These are phyloP conservation scores for Graphium colonna DNA, from an alignment of 2,888 invertebrate genomes.

Conservation along the genomic window DNA sequence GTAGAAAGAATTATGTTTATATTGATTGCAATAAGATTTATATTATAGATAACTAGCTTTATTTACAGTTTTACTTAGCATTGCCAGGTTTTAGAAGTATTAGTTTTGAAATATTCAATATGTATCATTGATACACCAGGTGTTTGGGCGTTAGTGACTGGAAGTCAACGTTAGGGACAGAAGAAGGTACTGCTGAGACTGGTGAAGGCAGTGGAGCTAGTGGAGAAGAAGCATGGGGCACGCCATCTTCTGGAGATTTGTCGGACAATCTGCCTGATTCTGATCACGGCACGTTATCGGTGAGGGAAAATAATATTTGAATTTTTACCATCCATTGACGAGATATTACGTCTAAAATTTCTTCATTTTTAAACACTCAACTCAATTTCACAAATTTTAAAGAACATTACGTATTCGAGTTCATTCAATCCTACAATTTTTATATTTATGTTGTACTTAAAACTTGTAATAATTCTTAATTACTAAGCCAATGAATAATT, in stretches of 20 bases:
- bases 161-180: slow-evolving; percentile 74
- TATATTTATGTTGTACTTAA: too few relatives aligned
- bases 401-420: too few relatives aligned
- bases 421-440: too few relatives aligned
- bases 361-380: too few relatives aligned
- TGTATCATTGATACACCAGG: slow-evolving; percentile 34
- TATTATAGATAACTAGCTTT: background rate
- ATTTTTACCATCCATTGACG: too few relatives aligned
- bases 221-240: slow-evolving; percentile 94
- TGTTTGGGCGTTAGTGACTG: slow-evolving; percentile 80
- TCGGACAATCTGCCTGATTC: slow-evolving; percentile 87
- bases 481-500: too few relatives aligned
- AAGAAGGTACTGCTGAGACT: slow-evolving; percentile 81
- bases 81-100: slow-evolving; percentile 4
- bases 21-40: background rate
- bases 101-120: slow-evolving; percentile 1
- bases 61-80: slow-evolving; percentile 1
- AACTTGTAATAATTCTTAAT: too few relatives aligned
- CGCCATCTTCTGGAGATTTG: slow-evolving; percentile 91
- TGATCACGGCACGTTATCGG: slow-evolving; percentile 83
- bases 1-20: background rate
- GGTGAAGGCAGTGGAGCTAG: slow-evolving; percentile 92
- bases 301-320: slow-evolving; percentile 48
- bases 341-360: too few relatives aligned
- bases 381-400: too few relatives aligned